A percentile compares a stretch with the other conserved stretches of the same genome.
Conservation (phyloP, 2,797 vertebrate species). For the Fistularia commersonii region DNA sequence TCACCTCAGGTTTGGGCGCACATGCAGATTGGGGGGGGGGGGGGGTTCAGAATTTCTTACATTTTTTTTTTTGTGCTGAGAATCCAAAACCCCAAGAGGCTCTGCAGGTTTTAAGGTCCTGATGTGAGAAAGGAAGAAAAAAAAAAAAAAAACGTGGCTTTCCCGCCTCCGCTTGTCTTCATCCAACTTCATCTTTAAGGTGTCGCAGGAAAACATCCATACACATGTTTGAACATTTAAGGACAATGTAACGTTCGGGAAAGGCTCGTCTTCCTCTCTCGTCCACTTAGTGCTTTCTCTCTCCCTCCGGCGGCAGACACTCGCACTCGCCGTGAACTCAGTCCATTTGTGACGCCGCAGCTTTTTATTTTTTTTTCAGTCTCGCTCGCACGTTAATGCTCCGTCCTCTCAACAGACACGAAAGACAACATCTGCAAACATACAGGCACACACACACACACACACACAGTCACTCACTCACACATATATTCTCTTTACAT, state of each 20-base stretch:
- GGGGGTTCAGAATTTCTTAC: neutral
- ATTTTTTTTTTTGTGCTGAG: neutral
- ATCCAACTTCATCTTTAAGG: conserved; percentile 52
- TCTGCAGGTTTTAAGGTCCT: too few relatives aligned
- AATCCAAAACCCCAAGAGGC: too few relatives aligned
- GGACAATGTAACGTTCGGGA: too few relatives aligned
- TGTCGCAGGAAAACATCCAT: conserved; percentile 51
- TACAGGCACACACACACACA: conserved; percentile 25
- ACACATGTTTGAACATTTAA: conserved; percentile 39
- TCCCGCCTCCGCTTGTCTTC: conserved; percentile 18
- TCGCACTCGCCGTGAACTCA: conserved; percentile 27
- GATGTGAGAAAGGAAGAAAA: too few relatives aligned
- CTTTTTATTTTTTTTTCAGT: too few relatives aligned
- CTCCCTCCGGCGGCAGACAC: conserved; percentile 15
- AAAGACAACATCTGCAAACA: too few relatives aligned
- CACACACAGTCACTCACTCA: conserved; percentile 7
- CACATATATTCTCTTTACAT: conserved; percentile 32
- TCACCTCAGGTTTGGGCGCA: too few relatives aligned
- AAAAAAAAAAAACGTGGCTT: too few relatives aligned
- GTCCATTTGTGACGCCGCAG: conserved; percentile 33
- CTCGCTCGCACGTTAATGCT: too few relatives aligned
- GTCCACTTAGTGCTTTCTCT: conserved; percentile 57
- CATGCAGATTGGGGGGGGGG: too few relatives aligned
- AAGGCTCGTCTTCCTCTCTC: too few relatives aligned
- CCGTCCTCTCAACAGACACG: too few relatives aligned